phyloP scores from a whole-genome alignment of 2,113 vertebrate genomes.

The Istiophorus platypterus region DNA sequence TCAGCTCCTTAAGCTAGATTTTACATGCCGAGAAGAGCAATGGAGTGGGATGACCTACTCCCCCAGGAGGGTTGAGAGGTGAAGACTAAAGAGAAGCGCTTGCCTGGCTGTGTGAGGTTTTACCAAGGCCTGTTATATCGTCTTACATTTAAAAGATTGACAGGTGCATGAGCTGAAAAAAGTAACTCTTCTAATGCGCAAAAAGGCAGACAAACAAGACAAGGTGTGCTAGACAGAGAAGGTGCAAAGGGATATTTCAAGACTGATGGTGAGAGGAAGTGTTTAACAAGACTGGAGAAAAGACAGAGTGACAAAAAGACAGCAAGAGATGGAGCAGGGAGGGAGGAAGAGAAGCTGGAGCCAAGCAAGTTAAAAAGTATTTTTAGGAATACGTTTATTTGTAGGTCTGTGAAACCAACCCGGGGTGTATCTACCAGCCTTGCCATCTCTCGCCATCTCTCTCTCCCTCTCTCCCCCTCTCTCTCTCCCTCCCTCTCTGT shows the following conservation, averaged over 20 bases:
- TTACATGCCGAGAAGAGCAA: conserved; percentile 70
- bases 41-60: conserved; percentile 64
- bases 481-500: conserved; percentile 30
- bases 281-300: background rate
- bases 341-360: conserved; percentile 31
- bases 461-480: too few species aligned
- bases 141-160: conserved; percentile 5
- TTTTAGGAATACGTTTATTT: conserved; percentile 86
- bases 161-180: background rate
- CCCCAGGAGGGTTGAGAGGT: conserved; percentile 31
- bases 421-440: conserved; percentile 74
- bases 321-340: background rate
- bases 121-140: conserved; percentile 28
- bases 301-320: background rate
- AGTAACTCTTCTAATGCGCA: background rate
- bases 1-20: conserved; percentile 81
- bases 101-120: background rate
- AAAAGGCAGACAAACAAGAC: background rate
- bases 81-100: conserved; percentile 27
- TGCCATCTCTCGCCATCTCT: conserved; percentile 63
- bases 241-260: background rate
- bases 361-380: conserved; percentile 73
- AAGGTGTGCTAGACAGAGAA: background rate
- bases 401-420: conserved; percentile 83
- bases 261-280: background rate